Percentiles rank a stretch among this genome's conserved stretches.
phyloP scores from a whole-genome alignment of 2,888 invertebrate species.

The Caenorhabditis sp. region DNA sequence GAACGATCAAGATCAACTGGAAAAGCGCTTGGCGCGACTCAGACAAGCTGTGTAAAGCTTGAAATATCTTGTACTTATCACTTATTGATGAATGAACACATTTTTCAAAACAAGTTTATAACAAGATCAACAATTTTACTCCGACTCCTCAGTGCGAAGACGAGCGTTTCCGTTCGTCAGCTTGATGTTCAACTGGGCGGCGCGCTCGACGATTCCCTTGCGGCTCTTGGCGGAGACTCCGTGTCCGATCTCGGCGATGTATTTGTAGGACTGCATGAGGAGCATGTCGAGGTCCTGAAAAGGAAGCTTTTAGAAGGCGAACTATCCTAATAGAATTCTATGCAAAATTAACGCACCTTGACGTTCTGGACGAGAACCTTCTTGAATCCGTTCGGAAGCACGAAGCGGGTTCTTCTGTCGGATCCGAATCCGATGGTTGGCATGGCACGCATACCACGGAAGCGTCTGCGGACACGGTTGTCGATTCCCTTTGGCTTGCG shows the following conservation, averaged over 20 bases:
- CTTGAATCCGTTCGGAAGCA: slow-evolving; percentile 97
- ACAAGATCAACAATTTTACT: slow-evolving; percentile 84
- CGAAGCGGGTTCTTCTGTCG: slow-evolving; percentile 92
- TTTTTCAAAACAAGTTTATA: slow-evolving; percentile 73
- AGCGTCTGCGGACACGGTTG: slow-evolving; percentile 97
- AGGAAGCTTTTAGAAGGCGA: neutral
- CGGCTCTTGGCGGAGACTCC: slow-evolving; percentile 97
- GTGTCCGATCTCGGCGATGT: slow-evolving; percentile 97
- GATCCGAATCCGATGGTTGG: slow-evolving; percentile 99
- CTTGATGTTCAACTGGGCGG: slow-evolving; percentile 90
- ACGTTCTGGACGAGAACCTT: slow-evolving; percentile 94
- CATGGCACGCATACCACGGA: slow-evolving; percentile 99
- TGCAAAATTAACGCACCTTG: slow-evolving; percentile 84
- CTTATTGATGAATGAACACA: slow-evolving; percentile 54
- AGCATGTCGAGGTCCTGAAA: slow-evolving; percentile 93
- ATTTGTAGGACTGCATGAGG: slow-evolving; percentile 98
- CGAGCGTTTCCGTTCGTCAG: slow-evolving; percentile 97
- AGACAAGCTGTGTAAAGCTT: slow-evolving; percentile 41
- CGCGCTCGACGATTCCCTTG: slow-evolving; percentile 94
- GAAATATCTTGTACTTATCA: neutral
- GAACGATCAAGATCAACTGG: slow-evolving; percentile 35
- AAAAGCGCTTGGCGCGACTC: slow-evolving; percentile 39
- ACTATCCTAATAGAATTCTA: neutral
- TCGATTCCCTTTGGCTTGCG: slow-evolving; percentile 99
- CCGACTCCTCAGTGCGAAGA: slow-evolving; percentile 97